Evolutionary conservation across 2,113 vertebrate genomes (phyloP), one percentile per base, ranked within the genome.

Genomic region (Delphinus delphis): DNA sequence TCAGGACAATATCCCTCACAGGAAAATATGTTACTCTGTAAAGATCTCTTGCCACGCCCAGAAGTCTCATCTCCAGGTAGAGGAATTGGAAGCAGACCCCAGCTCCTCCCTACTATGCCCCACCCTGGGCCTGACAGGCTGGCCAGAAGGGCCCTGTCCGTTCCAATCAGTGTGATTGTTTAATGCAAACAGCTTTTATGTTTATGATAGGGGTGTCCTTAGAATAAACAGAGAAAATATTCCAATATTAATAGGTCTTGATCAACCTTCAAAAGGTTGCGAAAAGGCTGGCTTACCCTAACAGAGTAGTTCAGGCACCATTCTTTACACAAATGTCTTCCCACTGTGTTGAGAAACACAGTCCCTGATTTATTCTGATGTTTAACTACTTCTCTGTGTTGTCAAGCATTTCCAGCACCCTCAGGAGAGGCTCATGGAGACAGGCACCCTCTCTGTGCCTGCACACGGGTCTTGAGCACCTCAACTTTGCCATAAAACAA

Each of bases 211-310:
- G 21, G 8, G 13, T 8, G 33, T 23, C 2, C 5, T 76, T 74
- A 68, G 18, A 77, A 89, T 82, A 95, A 86, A 67, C 62, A 81
- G 1, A 90, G 60, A 90, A 94, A 85, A 68, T 74, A 68, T 25
- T 65, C 55, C 55, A 77, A 86, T 88, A 82, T 33, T 36, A 55
- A 82, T 60, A 92, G 12, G 12, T 62, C 47, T 83, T 85, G 12
- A 92, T 68, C 8, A 44, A 23, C 28, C 79, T 92, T 85, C 53
- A n/a, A 84, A 65, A 65, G 63, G 38, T 91, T 47, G 55, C 47
- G 84, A 33, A 86, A 50, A 41, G 50, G 70, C 5, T 38, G 20
- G 47, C 63, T 38, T 25, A 33, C 8, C 9, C 6, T 62, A 10
- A 80, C 4, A 77, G 21, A 65, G 1, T 8, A 17, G 3, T 13